Evolutionary conservation across 2,113 vertebrate genomes (phyloP), one percentile per base, ranked within the genome.

Genomic region (Poecilia latipinna): DNA sequence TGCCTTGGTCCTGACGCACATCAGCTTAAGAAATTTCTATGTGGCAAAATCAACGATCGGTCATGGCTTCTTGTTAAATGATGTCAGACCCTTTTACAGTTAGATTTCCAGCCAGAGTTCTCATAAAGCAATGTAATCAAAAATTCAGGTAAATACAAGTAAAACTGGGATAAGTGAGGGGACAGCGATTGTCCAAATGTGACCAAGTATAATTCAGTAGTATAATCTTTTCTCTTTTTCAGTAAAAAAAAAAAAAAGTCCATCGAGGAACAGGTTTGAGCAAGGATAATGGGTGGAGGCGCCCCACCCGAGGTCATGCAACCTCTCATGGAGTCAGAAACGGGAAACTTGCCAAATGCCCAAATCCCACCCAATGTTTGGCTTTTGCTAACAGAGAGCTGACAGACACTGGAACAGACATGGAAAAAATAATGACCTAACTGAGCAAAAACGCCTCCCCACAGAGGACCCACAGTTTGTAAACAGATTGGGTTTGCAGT

Each of bases 241-340:
- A 57, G 42, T 51, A 29, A 39, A 37, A 67, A 44, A 37, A 37
- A 35, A 48, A 62, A 65, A 3, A 44, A 42, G 66, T 15, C 35
- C 37, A 69, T 19, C 24, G 35, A 69, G 11, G 26, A 80, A 86
- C 89, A 86, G 70, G 90, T 89, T 74, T 76, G 42, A 82, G 75
- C 90, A 75, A 42, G 86, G 82, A 72, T 82, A 63, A 29, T 65
- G 33, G 70, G 72, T 78, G 80, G 74, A 63, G 80, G 64, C 37
- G 84, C 80, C 66, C 2, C 81, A 44, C 88, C 88, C 83, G 66
- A 63, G 68, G 71, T 65, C 48, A 44, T 48, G 33, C 37, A 84
- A 54, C 28, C 4, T 65, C 32, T 68, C 33, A 17, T 69, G 35
- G 65, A 65, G 37, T 44, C 17, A 10, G 32, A 61, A 28, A 75